Evolutionary conservation across 2,113 vertebrate species (phyloP).

Genomic region (Lichenostomus cassidix): DNA sequence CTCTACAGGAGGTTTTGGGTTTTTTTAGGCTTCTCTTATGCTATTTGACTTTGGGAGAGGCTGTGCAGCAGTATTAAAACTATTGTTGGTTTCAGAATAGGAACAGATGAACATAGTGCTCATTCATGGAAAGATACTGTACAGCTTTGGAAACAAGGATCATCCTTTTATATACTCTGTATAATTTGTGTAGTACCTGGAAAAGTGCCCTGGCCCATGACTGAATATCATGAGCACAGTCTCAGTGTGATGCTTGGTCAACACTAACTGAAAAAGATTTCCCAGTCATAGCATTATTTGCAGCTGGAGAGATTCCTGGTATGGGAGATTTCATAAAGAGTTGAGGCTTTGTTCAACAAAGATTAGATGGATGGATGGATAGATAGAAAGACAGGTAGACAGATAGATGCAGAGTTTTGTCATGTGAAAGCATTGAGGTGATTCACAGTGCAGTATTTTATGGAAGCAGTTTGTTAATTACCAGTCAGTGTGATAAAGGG

Average conservation of each 20-base stretch:
- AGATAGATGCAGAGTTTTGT: neutral
- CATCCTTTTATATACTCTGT: neutral
- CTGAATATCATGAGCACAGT: neutral
- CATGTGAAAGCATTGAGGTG: neutral
- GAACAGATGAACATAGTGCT: neutral
- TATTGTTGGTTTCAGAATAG: neutral
- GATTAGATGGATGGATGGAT: neutral
- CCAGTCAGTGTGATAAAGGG: neutral
- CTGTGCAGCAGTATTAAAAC: neutral
- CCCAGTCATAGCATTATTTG: neutral
- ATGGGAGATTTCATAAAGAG: neutral
- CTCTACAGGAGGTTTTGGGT: fast-evolving
- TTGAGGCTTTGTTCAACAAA: neutral
- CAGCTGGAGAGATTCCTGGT: neutral
- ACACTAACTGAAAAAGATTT: neutral
- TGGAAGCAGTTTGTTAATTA: neutral
- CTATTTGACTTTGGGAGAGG: neutral
- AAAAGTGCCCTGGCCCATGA: neutral
- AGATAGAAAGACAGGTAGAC: fast-evolving
- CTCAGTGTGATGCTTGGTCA: neutral
- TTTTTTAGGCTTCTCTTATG: neutral
- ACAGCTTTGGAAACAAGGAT: neutral
- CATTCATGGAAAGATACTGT: neutral
- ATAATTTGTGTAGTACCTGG: neutral
- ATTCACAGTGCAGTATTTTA: neutral